Percentiles rank a stretch among this genome's conserved stretches.
phyloP scores from a whole-genome alignment of 2,888 invertebrate genomes.

The Ganaspis brasiliensis region DNA sequence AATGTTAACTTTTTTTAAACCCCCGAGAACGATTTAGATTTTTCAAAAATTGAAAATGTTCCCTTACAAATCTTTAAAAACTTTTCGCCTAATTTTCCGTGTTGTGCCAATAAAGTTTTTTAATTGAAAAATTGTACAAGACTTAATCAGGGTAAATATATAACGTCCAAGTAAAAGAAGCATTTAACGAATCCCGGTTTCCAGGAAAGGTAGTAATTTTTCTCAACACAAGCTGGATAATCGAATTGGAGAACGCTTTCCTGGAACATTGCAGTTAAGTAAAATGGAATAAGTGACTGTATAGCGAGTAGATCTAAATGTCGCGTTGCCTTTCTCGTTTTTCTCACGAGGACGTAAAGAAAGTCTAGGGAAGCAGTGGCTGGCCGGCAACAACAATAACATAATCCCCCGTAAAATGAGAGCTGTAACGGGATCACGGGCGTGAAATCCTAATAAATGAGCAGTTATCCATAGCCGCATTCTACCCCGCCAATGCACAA shows the following conservation, averaged over 20 bases:
- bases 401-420: constrained; percentile 73
- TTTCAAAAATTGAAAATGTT: too few relatives aligned
- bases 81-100: too few relatives aligned
- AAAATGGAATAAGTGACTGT: constrained; percentile 4
- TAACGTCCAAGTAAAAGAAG: too few relatives aligned
- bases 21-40: too few relatives aligned
- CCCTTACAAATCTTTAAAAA: too few relatives aligned
- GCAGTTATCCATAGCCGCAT: constrained; percentile 67
- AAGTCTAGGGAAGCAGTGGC: constrained; percentile 51
- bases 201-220: not conserved
- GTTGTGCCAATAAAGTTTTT: too few relatives aligned
- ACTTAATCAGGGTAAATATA: too few relatives aligned
- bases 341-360: constrained; percentile 47
- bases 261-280: not conserved
- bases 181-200: too few relatives aligned
- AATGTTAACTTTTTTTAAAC: too few relatives aligned
- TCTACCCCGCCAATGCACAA: constrained; percentile 61
- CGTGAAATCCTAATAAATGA: constrained; percentile 78
- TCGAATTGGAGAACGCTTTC: constrained; percentile 6
- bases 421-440: constrained; percentile 72
- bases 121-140: too few relatives aligned
- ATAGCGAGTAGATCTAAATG: constrained; percentile 13
- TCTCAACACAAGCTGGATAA: not conserved
- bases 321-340: not conserved
- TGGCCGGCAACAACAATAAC: constrained; percentile 63